A percentile compares a stretch with the other conserved stretches of the same genome.
These are phyloP conservation scores for Frieseomelitta varia DNA, from an alignment of 1,140 invertebrate genomes.

Conservation along the genomic window DNA sequence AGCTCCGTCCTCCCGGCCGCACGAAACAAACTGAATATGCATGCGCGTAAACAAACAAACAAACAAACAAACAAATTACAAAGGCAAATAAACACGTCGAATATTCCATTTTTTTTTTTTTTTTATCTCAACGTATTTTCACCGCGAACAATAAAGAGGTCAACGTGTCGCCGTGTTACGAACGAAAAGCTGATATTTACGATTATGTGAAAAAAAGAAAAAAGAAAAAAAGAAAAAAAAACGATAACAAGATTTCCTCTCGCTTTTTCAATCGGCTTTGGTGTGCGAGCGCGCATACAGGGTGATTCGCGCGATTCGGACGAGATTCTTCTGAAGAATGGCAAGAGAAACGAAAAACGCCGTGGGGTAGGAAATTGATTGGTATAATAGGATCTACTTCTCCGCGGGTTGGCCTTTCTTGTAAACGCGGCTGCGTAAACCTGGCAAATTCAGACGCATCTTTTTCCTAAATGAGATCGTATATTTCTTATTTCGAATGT, in stretches of 20 bases:
- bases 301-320: too few relatives aligned
- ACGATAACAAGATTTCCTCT: not conserved
- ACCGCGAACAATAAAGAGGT: not conserved
- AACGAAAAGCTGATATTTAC: not conserved
- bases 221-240: not conserved
- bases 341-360: too few relatives aligned
- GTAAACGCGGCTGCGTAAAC: too few relatives aligned
- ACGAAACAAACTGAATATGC: not conserved
- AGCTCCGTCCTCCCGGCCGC: not conserved
- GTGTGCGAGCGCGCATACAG: too few relatives aligned
- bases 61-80: not conserved
- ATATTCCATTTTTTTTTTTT: not conserved
- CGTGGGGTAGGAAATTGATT: too few relatives aligned
- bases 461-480: too few relatives aligned
- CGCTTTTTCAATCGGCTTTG: not conserved
- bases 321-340: too few relatives aligned
- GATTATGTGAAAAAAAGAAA: too few relatives aligned
- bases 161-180: not conserved
- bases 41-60: not conserved
- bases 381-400: too few relatives aligned
- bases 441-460: too few relatives aligned
- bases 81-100: not conserved
- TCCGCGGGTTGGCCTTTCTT: too few relatives aligned
- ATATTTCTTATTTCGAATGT: too few relatives aligned
- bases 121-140: not conserved